These are phyloP conservation scores for Uropsilus gracilis DNA, from an alignment of 2,113 vertebrate genomes.

Conservation along the genomic window DNA sequence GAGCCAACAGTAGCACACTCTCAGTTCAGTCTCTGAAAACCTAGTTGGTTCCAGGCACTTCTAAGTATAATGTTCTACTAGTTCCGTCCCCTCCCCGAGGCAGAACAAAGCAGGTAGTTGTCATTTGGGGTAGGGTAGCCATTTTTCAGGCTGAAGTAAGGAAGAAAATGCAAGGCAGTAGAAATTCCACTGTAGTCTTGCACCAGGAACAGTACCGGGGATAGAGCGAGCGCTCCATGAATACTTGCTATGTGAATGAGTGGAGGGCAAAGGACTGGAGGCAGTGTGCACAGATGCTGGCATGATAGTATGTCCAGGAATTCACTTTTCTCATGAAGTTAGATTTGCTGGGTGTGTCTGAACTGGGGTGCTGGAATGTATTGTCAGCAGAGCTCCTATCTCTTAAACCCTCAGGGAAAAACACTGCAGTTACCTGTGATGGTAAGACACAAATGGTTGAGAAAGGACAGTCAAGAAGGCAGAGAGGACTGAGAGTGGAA, in stretches of 20 bases:
- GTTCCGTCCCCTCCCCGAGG: not conserved
- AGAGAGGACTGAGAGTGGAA: not conserved
- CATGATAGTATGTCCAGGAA: not conserved
- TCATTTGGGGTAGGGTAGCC: not conserved
- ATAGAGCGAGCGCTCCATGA: accelerated
- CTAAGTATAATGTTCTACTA: not conserved
- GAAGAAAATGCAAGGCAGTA: not conserved
- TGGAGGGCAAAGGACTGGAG: not conserved
- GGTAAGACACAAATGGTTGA: not conserved
- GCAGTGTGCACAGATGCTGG: not conserved
- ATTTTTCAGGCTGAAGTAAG: not conserved
- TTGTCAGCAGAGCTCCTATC: not conserved
- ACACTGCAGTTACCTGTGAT: accelerated
- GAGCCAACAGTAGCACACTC: not conserved
- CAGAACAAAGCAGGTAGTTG: not conserved
- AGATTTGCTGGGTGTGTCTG: not conserved
- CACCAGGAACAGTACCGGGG: not conserved
- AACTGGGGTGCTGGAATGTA: not conserved
- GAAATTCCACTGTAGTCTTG: not conserved
- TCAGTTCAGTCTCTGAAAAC: not conserved
- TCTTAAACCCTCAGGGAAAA: not conserved
- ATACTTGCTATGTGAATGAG: not conserved
- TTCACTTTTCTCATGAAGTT: too few species aligned
- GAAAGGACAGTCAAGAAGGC: not conserved
- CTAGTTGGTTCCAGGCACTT: too few species aligned